Conservation (phyloP, 2,113 vertebrate genomes). For the Tichodroma muraria region DNA sequence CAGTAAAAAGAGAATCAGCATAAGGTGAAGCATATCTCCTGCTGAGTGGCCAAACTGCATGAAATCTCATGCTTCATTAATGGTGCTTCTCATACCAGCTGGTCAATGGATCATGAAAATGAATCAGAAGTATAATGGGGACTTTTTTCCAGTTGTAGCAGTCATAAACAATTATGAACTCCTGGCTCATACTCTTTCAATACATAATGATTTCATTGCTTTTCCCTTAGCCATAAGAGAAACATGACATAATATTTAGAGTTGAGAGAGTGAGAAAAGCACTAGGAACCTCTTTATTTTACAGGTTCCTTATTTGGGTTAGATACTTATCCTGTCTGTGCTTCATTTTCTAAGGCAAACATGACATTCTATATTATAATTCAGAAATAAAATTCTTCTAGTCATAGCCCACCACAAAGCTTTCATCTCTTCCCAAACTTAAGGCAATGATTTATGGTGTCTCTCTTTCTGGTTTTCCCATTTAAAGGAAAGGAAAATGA, state of each 20-base stretch:
- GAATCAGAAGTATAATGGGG: slow-evolving; percentile 48
- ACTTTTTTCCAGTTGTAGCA: neutral
- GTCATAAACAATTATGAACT: slow-evolving; percentile 62
- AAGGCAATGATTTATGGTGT: neutral
- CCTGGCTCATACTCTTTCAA: slow-evolving; percentile 7
- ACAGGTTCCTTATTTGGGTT: neutral
- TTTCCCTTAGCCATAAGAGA: neutral
- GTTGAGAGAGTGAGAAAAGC: neutral
- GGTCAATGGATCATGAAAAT: slow-evolving; percentile 71
- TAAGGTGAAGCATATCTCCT: slow-evolving; percentile 46
- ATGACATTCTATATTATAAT: neutral
- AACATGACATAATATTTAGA: neutral
- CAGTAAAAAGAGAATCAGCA: slow-evolving; percentile 33
- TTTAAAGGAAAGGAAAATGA: neutral
- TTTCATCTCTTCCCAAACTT: neutral
- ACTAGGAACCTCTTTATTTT: neutral
- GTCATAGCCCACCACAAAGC: neutral
- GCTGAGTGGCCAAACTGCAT: slow-evolving; percentile 59
- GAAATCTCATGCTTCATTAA: slow-evolving; percentile 69
- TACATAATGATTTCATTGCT: neutral
- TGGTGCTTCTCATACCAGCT: slow-evolving; percentile 66
- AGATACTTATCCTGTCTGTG: neutral
- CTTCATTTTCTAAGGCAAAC: neutral
- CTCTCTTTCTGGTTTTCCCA: neutral
- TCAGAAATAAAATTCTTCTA: neutral